These are phyloP conservation scores for Helarctos malayanus DNA, from an alignment of 2,797 vertebrate genomes.

Conservation along the genomic window DNA sequence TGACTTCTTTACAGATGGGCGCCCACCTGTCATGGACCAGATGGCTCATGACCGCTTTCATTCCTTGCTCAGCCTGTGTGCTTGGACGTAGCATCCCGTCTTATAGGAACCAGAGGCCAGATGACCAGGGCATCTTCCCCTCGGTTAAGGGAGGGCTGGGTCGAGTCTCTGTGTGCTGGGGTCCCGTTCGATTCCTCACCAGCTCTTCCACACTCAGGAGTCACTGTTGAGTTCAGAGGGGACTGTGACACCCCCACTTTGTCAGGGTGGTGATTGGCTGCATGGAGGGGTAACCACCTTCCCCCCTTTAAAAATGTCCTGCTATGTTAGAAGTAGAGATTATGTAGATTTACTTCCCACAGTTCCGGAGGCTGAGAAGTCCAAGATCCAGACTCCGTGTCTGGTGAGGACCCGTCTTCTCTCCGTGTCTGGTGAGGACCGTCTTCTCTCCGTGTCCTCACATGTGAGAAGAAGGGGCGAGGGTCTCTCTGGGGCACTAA, in stretches of 20 bases:
- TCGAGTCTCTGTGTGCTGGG: not conserved
- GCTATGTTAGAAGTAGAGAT: not conserved
- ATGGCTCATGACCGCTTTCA: too few relatives aligned
- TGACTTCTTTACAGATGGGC: not conserved
- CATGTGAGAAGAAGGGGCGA: not conserved
- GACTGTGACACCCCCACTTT: not conserved
- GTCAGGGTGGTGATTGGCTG: not conserved
- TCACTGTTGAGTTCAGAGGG: not conserved
- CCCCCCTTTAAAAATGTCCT: not conserved
- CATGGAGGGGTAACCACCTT: fast-evolving
- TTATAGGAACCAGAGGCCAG: not conserved
- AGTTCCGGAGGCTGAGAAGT: not conserved
- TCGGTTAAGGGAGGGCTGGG: too few relatives aligned
- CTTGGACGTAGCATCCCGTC: not conserved
- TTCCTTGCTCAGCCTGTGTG: not conserved
- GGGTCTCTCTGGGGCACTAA: not conserved
- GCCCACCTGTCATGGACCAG: not conserved
- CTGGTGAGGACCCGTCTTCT: not conserved
- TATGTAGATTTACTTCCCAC: not conserved
- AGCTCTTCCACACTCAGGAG: not conserved
- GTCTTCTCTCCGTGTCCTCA: not conserved
- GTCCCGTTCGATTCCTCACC: not conserved
- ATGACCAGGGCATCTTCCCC: not conserved
- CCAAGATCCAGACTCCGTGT: not conserved
- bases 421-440: not conserved